Conservation (phyloP, 1,140 invertebrate species). For the Sminthurinus signatus region DNA sequence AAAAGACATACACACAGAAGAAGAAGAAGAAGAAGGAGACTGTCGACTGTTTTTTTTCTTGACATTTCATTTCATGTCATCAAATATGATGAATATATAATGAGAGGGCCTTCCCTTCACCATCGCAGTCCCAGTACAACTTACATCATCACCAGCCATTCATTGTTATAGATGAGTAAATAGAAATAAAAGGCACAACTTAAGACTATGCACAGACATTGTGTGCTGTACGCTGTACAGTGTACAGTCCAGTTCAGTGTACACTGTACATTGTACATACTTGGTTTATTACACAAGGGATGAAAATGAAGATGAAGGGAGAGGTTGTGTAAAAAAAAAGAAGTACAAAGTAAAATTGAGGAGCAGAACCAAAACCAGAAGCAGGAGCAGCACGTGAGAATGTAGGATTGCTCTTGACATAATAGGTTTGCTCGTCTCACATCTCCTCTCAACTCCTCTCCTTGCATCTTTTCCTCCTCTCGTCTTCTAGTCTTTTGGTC, state of each 20-base stretch:
- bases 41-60: no score
- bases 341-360: no score
- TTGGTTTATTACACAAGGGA: background rate
- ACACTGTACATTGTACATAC: background rate
- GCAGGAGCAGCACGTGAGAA: constrained; percentile 11
- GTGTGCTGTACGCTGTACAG: background rate
- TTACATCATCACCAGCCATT: no score
- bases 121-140: background rate
- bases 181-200: no score
- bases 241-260: background rate
- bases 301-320: background rate
- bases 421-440: background rate
- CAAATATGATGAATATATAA: constrained; percentile 14
- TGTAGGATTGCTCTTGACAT: background rate
- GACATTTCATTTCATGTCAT: background rate
- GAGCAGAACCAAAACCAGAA: no score
- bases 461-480: background rate
- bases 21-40: no score
- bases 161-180: no score
- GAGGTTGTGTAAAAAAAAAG: constrained; percentile 1
- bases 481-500: no score
- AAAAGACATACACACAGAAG: no score
- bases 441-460: background rate
- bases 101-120: background rate
- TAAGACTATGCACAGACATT: no score